phyloP scores from a whole-genome alignment of 2,888 invertebrate species.

The Poecilus cupreus region DNA sequence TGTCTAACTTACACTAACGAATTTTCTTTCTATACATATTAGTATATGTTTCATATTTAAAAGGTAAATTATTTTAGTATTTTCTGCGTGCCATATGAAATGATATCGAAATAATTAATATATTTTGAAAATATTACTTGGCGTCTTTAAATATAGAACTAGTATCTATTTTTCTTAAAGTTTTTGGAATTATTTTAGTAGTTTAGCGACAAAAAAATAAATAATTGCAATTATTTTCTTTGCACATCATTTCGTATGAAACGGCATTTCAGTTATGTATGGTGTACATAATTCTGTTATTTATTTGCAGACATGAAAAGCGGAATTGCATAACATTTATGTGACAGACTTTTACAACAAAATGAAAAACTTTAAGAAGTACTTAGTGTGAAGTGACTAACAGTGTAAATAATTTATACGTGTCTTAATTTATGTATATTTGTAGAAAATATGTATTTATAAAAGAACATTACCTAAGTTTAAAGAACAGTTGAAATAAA shows the following conservation, averaged over 20 bases:
- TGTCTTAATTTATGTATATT: conserved; percentile 58
- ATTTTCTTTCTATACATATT: conserved; percentile 40
- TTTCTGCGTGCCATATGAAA: background rate
- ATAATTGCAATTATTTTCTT: too few relatives aligned
- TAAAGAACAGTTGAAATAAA: conserved; percentile 30
- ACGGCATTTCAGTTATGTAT: background rate
- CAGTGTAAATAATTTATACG: conserved; percentile 56
- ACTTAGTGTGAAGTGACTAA: conserved; percentile 59
- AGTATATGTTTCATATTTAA: conserved; percentile 12
- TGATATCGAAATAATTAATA: too few relatives aligned
- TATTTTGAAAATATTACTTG: too few relatives aligned
- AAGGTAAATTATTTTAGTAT: conserved; percentile 3
- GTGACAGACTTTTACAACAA: conserved; percentile 45
- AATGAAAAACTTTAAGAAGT: conserved; percentile 49
- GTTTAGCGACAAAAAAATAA: too few relatives aligned
- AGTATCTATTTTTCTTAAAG: too few relatives aligned
- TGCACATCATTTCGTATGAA: too few relatives aligned
- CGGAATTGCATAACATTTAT: conserved; percentile 34
- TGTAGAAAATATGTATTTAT: conserved; percentile 51
- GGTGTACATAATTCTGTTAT: background rate
- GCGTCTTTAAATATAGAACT: too few relatives aligned
- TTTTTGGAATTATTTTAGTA: too few relatives aligned
- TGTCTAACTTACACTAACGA: conserved; percentile 59
- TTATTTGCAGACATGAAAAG: conserved; percentile 51
- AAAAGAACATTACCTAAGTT: conserved; percentile 11